Evolutionary conservation across 2,113 vertebrate species (phyloP), one percentile per base, ranked within the genome.

Genomic region (Brachionichthys hirsutus): DNA sequence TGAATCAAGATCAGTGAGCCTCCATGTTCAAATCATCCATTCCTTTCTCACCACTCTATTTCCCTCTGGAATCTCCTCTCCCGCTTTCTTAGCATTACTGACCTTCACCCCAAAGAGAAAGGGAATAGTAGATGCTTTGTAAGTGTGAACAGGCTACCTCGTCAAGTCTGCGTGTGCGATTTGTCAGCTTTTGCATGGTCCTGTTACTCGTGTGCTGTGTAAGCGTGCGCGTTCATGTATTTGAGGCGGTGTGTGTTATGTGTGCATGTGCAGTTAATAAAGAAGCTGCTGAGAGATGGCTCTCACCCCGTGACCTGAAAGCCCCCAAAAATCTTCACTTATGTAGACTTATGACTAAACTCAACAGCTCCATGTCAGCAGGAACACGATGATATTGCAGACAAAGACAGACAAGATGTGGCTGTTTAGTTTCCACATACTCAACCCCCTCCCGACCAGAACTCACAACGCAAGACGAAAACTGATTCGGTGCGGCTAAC

Each of bases 231-330:
- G 58, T 17, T 6, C 8, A 18, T 43, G 20, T 60, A 13, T 70
- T 24, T 61, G 17, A 35, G 20, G n/a, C 14, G 49, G 30, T 63
- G 65, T 50, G 22, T 62, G 60, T 49, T 65, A 54, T 17, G 52
- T 30, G 69, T 55, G 78, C 35, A 55, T 53, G 66, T 57, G 62
- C 17, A 49, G 75, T 80, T 90, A 90, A 92, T 90, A 88, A 88
- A 85, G 78, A 57, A 86, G 73, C 75, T 77, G 91, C 64, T 89
- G 89, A 92, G 77, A 78, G 91, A 90, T 73, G 63, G 54, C 57
- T 85, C 69, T 84, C 61, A 78, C 79, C 75, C 62, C 41, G 1
- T 85, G 85, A 87, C 84, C 87, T 75, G 67, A 36, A 60, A 46
- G 61, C 35, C 66, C 70, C 65, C 74, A 77, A 67, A 88, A 84